Conservation (phyloP, 2,888 invertebrate species). For the Sphecodes monilicornis region DNA sequence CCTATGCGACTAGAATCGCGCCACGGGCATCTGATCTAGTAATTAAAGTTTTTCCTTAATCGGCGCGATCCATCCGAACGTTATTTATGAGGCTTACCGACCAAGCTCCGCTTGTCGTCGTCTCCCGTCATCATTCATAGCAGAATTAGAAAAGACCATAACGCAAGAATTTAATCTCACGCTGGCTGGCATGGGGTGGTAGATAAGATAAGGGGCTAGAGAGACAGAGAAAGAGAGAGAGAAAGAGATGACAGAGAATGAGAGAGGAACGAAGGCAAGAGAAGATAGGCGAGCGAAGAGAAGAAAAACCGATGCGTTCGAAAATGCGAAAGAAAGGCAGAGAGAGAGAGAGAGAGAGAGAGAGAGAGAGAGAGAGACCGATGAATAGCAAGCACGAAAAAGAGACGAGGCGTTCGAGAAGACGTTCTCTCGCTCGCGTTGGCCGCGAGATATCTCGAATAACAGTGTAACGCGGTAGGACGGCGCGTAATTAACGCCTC, state of each 20-base stretch:
- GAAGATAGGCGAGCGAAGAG: neutral
- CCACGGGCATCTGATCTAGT: neutral
- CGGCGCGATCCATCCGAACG: conserved; percentile 1
- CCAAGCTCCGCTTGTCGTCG: neutral
- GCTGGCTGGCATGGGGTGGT: neutral
- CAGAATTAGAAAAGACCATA: neutral
- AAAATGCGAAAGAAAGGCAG: neutral
- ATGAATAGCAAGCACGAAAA: neutral
- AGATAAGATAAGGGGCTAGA: neutral
- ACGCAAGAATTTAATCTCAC: conserved; percentile 21
- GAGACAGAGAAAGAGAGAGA: neutral
- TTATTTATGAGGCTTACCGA: neutral
- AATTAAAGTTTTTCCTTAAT: conserved; percentile 14
- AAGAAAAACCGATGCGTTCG: conserved; percentile 1
- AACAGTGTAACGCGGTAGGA: conserved; percentile 83
- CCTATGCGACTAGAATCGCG: neutral
- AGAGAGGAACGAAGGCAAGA: neutral
- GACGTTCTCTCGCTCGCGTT: conserved; percentile 20
- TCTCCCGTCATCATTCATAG: neutral
- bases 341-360: neutral
- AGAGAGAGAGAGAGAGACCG: neutral
- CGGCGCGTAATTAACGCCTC: conserved; percentile 84
- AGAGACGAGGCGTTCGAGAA: conserved; percentile 8
- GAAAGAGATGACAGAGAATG: too few relatives aligned
- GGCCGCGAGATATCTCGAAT: conserved; percentile 75